phyloP scores from a whole-genome alignment of 2,888 invertebrate species.

The Rugalucina vietnamica region DNA sequence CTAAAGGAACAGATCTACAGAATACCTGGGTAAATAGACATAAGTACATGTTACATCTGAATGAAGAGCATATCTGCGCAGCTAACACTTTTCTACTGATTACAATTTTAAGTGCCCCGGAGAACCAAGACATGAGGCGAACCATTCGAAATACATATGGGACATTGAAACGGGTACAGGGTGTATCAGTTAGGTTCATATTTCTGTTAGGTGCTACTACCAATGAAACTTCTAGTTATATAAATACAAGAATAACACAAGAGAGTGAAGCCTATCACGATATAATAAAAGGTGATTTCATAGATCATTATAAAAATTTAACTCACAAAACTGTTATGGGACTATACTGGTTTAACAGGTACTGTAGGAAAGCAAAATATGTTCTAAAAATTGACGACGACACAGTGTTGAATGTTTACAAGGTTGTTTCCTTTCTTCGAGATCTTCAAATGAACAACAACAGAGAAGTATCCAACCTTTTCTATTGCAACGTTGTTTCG shows the following conservation, averaged over 20 bases:
- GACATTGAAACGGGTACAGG: background rate
- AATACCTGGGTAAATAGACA: background rate
- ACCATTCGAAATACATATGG: background rate
- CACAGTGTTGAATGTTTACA: background rate
- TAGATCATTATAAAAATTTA: too few species aligned
- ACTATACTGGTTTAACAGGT: background rate
- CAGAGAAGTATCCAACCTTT: background rate
- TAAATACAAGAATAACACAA: background rate
- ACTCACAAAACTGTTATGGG: background rate
- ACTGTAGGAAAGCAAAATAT: background rate
- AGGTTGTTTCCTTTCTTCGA: background rate
- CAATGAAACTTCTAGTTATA: background rate
- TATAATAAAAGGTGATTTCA: background rate
- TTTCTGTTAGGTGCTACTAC: background rate
- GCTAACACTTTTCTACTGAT: background rate
- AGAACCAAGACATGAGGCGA: background rate
- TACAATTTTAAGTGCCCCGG: background rate
- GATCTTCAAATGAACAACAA: background rate
- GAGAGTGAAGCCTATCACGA: background rate
- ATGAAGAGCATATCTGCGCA: background rate
- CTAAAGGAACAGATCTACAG: background rate
- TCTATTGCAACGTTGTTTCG: background rate
- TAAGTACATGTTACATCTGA: background rate
- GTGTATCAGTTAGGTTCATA: background rate
- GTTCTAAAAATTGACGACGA: background rate